Conservation (phyloP, 2,113 vertebrate genomes). For the Alaudala cheleensis region DNA sequence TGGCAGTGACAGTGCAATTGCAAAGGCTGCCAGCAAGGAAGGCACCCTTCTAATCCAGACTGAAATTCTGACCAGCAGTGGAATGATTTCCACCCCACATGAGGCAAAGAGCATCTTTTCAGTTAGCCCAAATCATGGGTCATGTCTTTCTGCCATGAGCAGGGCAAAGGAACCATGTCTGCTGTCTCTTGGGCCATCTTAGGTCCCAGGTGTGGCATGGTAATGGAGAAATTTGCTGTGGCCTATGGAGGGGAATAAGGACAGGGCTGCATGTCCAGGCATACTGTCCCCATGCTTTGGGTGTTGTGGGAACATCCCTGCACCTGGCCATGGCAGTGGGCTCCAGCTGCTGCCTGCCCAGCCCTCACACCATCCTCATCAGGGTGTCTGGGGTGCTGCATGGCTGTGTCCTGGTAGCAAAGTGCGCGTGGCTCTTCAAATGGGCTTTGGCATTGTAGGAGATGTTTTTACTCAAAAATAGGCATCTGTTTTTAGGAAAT, state of each 20-base stretch:
- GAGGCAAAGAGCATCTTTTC: background rate
- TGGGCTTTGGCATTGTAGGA: background rate
- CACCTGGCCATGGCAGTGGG: background rate
- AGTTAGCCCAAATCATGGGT: background rate
- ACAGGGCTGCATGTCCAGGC: accelerated
- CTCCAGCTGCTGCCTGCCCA: background rate
- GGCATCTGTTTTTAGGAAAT: background rate
- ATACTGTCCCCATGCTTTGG: accelerated
- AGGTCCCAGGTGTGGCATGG: accelerated
- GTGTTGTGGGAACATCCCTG: background rate
- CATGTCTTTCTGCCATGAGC: accelerated
- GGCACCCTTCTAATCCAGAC: background rate
- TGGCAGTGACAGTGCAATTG: background rate
- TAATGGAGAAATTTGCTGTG: background rate
- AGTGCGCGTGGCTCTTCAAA: accelerated
- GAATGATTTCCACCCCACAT: background rate
- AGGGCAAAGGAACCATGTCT: background rate
- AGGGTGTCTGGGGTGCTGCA: accelerated
- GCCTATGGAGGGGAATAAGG: background rate
- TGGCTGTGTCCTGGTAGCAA: background rate
- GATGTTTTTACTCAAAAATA: background rate
- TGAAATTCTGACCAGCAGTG: background rate
- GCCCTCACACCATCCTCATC: background rate
- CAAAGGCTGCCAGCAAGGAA: background rate
- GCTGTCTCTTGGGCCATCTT: background rate